phyloP scores from a whole-genome alignment of 2,797 vertebrate species.

The Graptemys geographica region DNA sequence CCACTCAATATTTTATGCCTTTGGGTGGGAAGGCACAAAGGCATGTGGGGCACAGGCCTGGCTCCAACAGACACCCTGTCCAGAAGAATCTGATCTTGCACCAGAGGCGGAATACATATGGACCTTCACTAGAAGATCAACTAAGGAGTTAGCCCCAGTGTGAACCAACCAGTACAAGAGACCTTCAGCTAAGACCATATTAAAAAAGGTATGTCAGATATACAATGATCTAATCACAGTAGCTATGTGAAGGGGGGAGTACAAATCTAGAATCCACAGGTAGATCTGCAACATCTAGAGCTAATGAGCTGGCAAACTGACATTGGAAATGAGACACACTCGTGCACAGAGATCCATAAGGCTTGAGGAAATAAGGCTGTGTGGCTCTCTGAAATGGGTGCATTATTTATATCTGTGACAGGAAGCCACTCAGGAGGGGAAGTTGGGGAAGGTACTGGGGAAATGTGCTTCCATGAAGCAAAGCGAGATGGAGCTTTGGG shows the following conservation, averaged over 20 bases:
- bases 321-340: background rate
- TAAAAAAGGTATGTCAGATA: background rate
- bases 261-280: background rate
- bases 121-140: too few species aligned
- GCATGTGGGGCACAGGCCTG: too few species aligned
- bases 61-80: too few species aligned
- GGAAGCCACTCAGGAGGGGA: background rate
- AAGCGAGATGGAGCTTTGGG: background rate
- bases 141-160: background rate
- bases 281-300: background rate
- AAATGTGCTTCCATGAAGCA: background rate
- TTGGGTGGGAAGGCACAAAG: too few species aligned
- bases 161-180: background rate
- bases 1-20: too few species aligned
- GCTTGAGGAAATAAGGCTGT: too few species aligned
- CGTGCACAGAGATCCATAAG: too few species aligned
- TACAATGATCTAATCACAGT: background rate
- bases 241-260: background rate
- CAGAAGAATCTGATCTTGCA: too few species aligned
- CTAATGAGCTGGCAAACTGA: background rate
- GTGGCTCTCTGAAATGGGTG: too few species aligned
- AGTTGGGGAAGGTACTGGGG: background rate
- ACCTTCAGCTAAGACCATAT: background rate
- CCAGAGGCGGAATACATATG: too few species aligned
- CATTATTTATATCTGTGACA: too few species aligned